Evolutionary conservation across 2,888 invertebrate genomes (phyloP).

Genomic region (Oscheius onirici): DNA sequence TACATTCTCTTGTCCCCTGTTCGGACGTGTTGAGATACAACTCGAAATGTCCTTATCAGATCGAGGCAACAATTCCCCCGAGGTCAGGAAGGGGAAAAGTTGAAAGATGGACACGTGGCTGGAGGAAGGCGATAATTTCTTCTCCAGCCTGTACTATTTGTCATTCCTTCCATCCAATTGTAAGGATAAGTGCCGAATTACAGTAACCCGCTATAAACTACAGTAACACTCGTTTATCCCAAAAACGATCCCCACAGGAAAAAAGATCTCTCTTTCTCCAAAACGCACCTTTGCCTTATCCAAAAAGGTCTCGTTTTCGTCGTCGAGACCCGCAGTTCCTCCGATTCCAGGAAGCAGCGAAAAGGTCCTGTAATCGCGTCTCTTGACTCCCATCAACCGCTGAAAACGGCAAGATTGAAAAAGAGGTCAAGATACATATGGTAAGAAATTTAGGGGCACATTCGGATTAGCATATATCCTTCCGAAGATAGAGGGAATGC

Average conservation of each 20-base stretch:
- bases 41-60: background rate
- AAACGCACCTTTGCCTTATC: slow-evolving; percentile 12
- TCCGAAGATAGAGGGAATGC: background rate
- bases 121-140: too few relatives aligned
- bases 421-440: background rate
- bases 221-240: too few relatives aligned
- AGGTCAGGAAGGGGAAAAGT: background rate
- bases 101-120: background rate
- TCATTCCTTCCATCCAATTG: too few relatives aligned
- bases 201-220: too few relatives aligned
- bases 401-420: background rate
- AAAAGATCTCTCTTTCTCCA: too few relatives aligned
- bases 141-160: too few relatives aligned
- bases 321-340: slow-evolving; percentile 2
- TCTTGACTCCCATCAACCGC: slow-evolving; percentile 19
- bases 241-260: too few relatives aligned
- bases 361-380: slow-evolving; percentile 26
- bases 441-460: too few relatives aligned
- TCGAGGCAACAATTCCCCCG: background rate
- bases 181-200: too few relatives aligned
- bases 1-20: too few relatives aligned
- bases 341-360: slow-evolving; percentile 19
- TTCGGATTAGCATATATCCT: slow-evolving; percentile 1
- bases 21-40: background rate
- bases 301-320: slow-evolving; percentile 14